phyloP scores from a whole-genome alignment of 2,797 vertebrate genomes.

The Acropternis orthonyx region DNA sequence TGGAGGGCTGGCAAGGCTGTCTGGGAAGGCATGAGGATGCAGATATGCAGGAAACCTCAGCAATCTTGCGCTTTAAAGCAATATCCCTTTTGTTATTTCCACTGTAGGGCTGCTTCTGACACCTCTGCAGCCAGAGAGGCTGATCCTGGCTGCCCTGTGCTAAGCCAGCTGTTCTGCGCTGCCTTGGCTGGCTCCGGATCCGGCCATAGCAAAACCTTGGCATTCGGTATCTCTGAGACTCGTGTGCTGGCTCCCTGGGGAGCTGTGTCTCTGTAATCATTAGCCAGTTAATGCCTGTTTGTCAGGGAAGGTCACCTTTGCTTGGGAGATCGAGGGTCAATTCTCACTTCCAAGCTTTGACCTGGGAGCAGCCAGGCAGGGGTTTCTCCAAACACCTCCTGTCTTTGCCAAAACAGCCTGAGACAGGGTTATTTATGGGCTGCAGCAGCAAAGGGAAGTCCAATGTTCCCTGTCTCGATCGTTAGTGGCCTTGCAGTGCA shows the following conservation, averaged over 20 bases:
- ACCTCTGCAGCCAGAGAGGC: rapidly evolving
- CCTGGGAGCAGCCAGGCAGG: not conserved
- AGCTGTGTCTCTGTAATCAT: slow-evolving; percentile 14
- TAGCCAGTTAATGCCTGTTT: not conserved
- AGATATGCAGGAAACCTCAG: not conserved
- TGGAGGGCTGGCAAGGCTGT: not conserved
- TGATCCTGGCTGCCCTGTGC: not conserved
- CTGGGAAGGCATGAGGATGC: rapidly evolving
- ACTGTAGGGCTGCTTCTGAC: not conserved
- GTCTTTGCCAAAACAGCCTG: not conserved
- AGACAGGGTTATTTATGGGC: not conserved
- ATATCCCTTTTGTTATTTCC: not conserved
- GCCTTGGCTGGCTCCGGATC: not conserved
- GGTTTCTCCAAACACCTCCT: not conserved
- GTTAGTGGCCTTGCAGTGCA: slow-evolving; percentile 43
- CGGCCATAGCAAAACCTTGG: not conserved
- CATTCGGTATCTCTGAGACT: not conserved
- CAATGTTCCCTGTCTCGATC: slow-evolving; percentile 28
- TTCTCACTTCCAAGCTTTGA: not conserved
- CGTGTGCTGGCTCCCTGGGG: not conserved
- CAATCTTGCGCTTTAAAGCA: not conserved
- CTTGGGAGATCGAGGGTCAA: slow-evolving; percentile 8
- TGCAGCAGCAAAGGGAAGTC: not conserved
- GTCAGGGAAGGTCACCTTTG: slow-evolving; percentile 13
- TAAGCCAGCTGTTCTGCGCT: not conserved